Conservation (phyloP, 2,888 invertebrate genomes). For the Lutraria lutraria region DNA sequence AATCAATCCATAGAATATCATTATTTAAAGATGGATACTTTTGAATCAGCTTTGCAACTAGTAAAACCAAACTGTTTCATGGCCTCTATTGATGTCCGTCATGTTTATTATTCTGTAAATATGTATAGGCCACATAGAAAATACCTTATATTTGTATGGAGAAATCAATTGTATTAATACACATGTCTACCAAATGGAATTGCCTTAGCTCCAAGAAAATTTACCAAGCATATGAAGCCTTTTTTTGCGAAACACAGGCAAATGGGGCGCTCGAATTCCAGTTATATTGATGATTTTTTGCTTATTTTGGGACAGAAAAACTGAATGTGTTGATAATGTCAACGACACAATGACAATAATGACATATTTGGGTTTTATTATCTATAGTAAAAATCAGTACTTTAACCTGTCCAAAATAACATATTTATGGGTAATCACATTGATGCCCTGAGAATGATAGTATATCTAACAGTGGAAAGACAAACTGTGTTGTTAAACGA, state of each 20-base stretch:
- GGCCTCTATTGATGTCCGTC: slow-evolving; percentile 35
- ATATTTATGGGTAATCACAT: slow-evolving; percentile 62
- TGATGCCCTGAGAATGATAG: slow-evolving; percentile 60
- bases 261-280: slow-evolving; percentile 45
- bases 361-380: slow-evolving; percentile 49
- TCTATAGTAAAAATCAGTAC: slow-evolving; percentile 57
- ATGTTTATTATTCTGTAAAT: slow-evolving; percentile 44
- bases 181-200: slow-evolving; percentile 46
- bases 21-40: no score
- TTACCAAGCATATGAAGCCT: slow-evolving; percentile 47
- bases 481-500: slow-evolving; percentile 43
- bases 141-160: slow-evolving; percentile 52
- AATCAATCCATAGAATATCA: no score
- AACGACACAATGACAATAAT: slow-evolving; percentile 25
- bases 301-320: slow-evolving; percentile 38
- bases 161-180: slow-evolving; percentile 16
- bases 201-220: slow-evolving; percentile 33
- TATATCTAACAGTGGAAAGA: slow-evolving; percentile 64
- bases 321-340: no score
- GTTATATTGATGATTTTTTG: slow-evolving; percentile 68
- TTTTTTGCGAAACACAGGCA: slow-evolving; percentile 15
- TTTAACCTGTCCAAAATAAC: slow-evolving; percentile 45
- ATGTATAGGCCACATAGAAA: slow-evolving; percentile 31
- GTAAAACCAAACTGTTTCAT: slow-evolving; percentile 54
- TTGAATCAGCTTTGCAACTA: slow-evolving; percentile 53